These are phyloP conservation scores for Phaethornis superciliosus DNA, from an alignment of 2,113 vertebrate species.

Conservation along the genomic window DNA sequence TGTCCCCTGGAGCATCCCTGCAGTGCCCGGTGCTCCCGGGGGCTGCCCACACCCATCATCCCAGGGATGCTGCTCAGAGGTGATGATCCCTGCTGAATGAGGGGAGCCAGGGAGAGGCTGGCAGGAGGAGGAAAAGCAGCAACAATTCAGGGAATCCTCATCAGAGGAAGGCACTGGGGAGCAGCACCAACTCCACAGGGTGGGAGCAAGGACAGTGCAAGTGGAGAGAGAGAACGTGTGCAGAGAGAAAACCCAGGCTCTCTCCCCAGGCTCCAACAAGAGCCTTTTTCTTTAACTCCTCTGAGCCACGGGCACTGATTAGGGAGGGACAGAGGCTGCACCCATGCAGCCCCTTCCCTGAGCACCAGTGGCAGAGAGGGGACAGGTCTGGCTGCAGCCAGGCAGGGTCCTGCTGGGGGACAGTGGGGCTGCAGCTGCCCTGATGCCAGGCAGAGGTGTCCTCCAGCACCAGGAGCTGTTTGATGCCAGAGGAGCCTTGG, in stretches of 20 bases:
- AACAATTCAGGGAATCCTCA: constrained; percentile 28
- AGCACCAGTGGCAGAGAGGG: too few relatives aligned
- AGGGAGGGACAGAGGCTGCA: not conserved
- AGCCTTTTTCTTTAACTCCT: not conserved
- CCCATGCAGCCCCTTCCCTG: too few relatives aligned
- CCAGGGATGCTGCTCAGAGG: not conserved
- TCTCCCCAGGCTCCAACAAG: not conserved
- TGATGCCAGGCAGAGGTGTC: not conserved
- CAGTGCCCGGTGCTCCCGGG: not conserved
- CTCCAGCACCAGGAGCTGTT: fast-evolving
- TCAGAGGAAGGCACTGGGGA: constrained; percentile 7
- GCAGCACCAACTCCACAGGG: not conserved
- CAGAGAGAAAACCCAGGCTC: not conserved
- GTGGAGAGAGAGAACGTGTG: not conserved
- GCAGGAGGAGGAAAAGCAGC: not conserved
- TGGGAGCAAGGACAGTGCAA: constrained; percentile 14
- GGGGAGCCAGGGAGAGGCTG: not conserved
- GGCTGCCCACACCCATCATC: not conserved
- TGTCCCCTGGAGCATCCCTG: not conserved
- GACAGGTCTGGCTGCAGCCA: not conserved
- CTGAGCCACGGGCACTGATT: not conserved
- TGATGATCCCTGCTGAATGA: too few relatives aligned
- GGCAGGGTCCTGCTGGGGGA: not conserved
- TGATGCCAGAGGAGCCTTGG: fast-evolving
- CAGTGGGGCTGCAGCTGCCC: fast-evolving